Base-by-base conservation (phyloP, 2,797 vertebrate species). In the Gallinago solitaria region DNA sequence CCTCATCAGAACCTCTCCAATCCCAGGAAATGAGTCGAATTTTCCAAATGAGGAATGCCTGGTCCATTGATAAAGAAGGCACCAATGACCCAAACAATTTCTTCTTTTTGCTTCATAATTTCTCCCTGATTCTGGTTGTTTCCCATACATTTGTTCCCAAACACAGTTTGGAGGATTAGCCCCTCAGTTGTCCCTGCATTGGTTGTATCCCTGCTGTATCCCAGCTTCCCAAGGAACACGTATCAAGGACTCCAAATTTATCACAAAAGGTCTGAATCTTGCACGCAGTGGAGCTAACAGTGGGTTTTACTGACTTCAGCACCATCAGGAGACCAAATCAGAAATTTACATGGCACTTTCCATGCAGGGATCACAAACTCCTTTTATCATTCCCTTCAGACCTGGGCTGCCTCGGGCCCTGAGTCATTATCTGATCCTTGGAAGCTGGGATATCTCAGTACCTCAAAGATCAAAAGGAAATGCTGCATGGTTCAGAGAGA, bases 401-500 rank as follows among this genome's bases (percentile, higher is more conserved):
- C 48, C 68, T 23, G 41, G 33, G 60, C 88, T 93, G 71, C 87
- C 91, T 11, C 16, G 0, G 68, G 87, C 73, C 76, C 57, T 1
- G 33, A 33, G 85, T 9, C 59, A 21, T 84, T 89, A 84, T 88
- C 93, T 82, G 91, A 88, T 83, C 73, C 12, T 1, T 43, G 56
- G 47, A 69, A 75, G 39, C 0, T 1, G 11, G 77, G 79, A 28
- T 83, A 68, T 91, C 94, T 90, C 5, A 9, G 47, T n/a, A 90
- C 74, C 60, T 74, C 78, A 8, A 37, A 92, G 92, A 96, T 95
- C 81, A 96, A 94, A 95, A 87, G 88, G 70, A 17, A 33, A 17
- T 17, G n/a, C 30, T 67, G 54, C 83, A 69, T 0, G 9, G 76
- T 54, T 93, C 76, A 89, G 80, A 73, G 76, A 64, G 43, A 75